Percentiles rank a stretch among this genome's conserved stretches.
phyloP scores from a whole-genome alignment of 1,140 invertebrate species.

The Pseudomyrmex dendroicus region DNA sequence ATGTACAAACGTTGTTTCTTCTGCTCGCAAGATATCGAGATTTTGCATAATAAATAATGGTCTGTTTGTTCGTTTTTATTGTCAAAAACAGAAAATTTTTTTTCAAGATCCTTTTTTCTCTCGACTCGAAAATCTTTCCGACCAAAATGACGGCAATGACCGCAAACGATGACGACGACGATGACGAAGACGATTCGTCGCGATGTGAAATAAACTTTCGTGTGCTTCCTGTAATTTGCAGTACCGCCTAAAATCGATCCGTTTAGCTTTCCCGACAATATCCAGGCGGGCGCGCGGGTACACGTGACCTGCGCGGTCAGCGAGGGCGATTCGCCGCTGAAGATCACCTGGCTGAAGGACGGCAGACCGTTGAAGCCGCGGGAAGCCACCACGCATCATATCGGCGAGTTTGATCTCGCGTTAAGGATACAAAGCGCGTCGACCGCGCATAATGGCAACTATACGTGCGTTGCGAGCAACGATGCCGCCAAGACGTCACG shows the following conservation, averaged over 20 bases:
- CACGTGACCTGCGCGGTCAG: constrained; percentile 89
- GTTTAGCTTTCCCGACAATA: constrained; percentile 86
- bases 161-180: background rate
- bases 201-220: constrained; percentile 64
- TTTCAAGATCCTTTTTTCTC: background rate
- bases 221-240: constrained; percentile 81
- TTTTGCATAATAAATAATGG: background rate
- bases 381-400: constrained; percentile 80
- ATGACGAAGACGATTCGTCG: constrained; percentile 5
- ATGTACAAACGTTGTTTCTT: background rate
- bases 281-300: constrained; percentile 85
- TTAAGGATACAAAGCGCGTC: constrained; percentile 83
- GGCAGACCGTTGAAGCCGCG: constrained; percentile 78
- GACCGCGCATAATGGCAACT: constrained; percentile 93
- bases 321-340: constrained; percentile 89
- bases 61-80: background rate
- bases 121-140: constrained; percentile 10
- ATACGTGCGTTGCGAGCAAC: constrained; percentile 95
- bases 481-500: constrained; percentile 89
- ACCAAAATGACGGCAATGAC: background rate
- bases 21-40: background rate
- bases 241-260: constrained; percentile 87
- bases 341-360: constrained; percentile 89
- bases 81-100: too few relatives aligned
- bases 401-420: constrained; percentile 84